These are phyloP conservation scores for Lerista edwardsae DNA, from an alignment of 2,797 vertebrate genomes.

Conservation along the genomic window DNA sequence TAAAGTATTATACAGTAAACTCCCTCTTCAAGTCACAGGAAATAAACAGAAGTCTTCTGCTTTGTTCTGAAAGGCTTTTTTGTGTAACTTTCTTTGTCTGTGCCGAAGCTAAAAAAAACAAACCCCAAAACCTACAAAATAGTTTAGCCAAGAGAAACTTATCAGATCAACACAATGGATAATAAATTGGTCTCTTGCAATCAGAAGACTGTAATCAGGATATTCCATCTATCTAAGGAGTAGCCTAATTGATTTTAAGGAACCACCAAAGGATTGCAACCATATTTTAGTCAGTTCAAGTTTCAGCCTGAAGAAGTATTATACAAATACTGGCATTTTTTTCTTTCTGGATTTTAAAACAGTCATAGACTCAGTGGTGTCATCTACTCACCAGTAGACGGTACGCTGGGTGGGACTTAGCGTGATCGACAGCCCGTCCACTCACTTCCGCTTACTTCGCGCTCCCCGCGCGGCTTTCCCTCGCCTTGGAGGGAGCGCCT, in stretches of 20 bases:
- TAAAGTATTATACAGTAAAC: slow-evolving; percentile 77
- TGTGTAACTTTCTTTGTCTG: slow-evolving; percentile 43
- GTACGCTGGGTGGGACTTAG: no score
- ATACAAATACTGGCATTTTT: slow-evolving; percentile 17
- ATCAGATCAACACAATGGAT: slow-evolving; percentile 28
- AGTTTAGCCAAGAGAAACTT: slow-evolving; percentile 42
- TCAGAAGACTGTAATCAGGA: neutral
- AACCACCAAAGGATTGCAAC: neutral
- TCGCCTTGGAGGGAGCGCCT: no score
- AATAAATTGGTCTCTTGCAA: slow-evolving; percentile 27
- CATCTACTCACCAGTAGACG: no score
- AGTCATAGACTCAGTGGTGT: no score
- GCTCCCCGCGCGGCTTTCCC: no score
- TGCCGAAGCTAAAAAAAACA: slow-evolving; percentile 6
- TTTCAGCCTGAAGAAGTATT: neutral
- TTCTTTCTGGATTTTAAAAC: slow-evolving; percentile 30
- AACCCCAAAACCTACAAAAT: slow-evolving; percentile 49
- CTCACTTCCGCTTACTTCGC: no score
- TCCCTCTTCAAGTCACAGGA: slow-evolving; percentile 67
- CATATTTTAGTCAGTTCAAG: neutral
- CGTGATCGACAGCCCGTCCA: no score
- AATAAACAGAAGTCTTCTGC: slow-evolving; percentile 70
- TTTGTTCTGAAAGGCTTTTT: slow-evolving; percentile 67
- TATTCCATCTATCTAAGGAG: slow-evolving; percentile 19
- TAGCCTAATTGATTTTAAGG: slow-evolving; percentile 16